These are phyloP conservation scores for Seriola rivoliana DNA, from an alignment of 2,113 vertebrate species.

Conservation along the genomic window DNA sequence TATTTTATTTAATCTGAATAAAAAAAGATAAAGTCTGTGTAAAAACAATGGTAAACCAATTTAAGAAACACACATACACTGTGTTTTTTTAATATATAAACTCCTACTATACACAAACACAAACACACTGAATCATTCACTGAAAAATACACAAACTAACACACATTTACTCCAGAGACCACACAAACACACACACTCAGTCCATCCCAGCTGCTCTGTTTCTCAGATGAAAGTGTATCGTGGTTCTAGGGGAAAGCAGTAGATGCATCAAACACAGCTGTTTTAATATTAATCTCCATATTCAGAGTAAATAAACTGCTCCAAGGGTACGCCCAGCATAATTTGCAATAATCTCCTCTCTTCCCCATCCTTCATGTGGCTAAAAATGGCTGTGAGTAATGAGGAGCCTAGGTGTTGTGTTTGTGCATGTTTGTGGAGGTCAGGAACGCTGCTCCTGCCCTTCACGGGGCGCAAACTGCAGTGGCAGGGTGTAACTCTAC, in stretches of 20 bases:
- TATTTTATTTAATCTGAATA: constrained; percentile 5
- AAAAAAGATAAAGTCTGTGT: not conserved
- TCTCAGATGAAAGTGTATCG: constrained; percentile 65
- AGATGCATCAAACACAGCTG: constrained; percentile 63
- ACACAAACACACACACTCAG: constrained; percentile 25
- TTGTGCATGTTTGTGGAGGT: constrained; percentile 66
- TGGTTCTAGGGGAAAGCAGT: constrained; percentile 47
- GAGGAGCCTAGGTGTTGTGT: constrained; percentile 49
- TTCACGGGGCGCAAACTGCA: constrained; percentile 77
- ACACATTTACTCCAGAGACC: constrained; percentile 51
- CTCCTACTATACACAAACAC: constrained; percentile 22
- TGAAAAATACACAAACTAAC: constrained; percentile 51
- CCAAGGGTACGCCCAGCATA: constrained; percentile 41
- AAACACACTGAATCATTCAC: constrained; percentile 29
- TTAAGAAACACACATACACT: not conserved
- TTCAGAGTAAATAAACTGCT: constrained; percentile 69
- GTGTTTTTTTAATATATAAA: constrained; percentile 25
- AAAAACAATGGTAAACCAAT: constrained; percentile 24
- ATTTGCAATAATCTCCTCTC: constrained; percentile 57
- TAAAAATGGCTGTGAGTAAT: constrained; percentile 61
- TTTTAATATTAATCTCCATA: constrained; percentile 69
- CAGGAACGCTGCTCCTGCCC: constrained; percentile 67
- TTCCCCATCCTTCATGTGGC: constrained; percentile 35
- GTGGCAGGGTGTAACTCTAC: constrained; percentile 77
- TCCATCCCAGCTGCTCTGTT: constrained; percentile 62